These are phyloP conservation scores for Oreochromis mossambicus DNA, from an alignment of 2,797 vertebrate species.

Conservation along the genomic window DNA sequence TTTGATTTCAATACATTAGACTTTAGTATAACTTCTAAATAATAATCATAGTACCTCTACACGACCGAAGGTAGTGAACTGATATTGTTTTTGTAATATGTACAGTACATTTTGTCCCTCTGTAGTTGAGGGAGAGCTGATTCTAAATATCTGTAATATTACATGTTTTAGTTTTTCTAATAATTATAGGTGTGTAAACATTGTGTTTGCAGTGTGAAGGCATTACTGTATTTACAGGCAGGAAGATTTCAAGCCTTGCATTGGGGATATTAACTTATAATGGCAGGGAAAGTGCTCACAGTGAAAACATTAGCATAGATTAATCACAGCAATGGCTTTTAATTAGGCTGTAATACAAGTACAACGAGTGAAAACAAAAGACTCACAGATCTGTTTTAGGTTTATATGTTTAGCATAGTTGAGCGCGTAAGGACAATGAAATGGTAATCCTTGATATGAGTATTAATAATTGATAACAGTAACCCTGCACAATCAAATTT, in stretches of 20 bases:
- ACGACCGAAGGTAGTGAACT: background rate
- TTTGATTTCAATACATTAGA: background rate
- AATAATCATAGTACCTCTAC: background rate
- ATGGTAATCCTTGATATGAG: background rate
- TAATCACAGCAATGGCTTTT: constrained; percentile 51
- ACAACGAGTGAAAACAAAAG: constrained; percentile 13
- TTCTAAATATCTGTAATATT: constrained; percentile 36
- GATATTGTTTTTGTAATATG: background rate
- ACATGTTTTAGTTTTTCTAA: constrained; percentile 37
- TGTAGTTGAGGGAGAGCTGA: constrained; percentile 1
- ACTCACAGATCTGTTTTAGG: constrained; percentile 33
- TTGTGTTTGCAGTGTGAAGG: constrained; percentile 23
- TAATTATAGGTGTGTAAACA: constrained; percentile 32
- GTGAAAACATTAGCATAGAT: constrained; percentile 58
- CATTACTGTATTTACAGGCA: background rate
- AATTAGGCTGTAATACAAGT: constrained; percentile 52
- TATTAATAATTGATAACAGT: background rate
- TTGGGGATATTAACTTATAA: constrained; percentile 25
- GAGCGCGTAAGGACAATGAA: constrained; percentile 6
- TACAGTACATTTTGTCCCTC: background rate
- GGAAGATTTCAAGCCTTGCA: constrained; percentile 20
- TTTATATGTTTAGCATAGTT: constrained; percentile 51
- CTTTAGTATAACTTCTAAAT: background rate
- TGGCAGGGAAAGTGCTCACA: constrained; percentile 20
- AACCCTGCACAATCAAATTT: background rate